phyloP scores from a whole-genome alignment of 2,113 vertebrate genomes.

The Xyrauchen texanus region DNA sequence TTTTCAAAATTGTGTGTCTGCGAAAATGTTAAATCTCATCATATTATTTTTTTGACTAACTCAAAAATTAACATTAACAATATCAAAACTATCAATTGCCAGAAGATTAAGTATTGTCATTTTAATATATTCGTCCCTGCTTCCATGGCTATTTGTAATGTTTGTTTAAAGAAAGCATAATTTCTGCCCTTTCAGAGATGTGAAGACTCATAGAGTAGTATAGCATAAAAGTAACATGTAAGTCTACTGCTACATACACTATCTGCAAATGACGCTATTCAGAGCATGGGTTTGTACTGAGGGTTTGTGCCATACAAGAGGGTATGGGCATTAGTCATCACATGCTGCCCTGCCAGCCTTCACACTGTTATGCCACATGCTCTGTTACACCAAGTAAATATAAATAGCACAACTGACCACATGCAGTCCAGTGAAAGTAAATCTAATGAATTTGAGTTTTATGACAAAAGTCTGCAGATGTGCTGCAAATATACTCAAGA shows the following conservation, averaged over 20 bases:
- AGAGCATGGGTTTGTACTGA: neutral
- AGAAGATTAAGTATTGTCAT: neutral
- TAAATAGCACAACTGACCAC: slow-evolving; percentile 37
- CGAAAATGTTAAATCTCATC: neutral
- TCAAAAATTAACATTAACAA: neutral
- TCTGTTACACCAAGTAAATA: slow-evolving; percentile 41
- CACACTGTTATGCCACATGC: slow-evolving; percentile 39
- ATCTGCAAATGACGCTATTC: neutral
- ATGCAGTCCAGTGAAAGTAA: slow-evolving; percentile 23
- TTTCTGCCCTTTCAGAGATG: neutral
- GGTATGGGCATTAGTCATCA: slow-evolving; percentile 46
- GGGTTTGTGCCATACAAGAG: slow-evolving; percentile 40
- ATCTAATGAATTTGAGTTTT: slow-evolving; percentile 21
- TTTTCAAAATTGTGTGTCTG: neutral
- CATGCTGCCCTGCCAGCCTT: slow-evolving; percentile 32
- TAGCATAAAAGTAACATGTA: neutral
- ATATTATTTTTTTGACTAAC: neutral
- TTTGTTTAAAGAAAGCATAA: neutral
- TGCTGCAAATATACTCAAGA: neutral
- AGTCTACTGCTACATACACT: neutral
- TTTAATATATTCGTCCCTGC: too few species aligned
- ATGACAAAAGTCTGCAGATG: slow-evolving; percentile 22
- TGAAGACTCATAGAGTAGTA: neutral
- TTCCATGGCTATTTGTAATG: neutral
- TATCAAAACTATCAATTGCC: neutral